These are phyloP conservation scores for Eupithecia centaureata DNA, from an alignment of 2,888 invertebrate genomes.

Conservation along the genomic window DNA sequence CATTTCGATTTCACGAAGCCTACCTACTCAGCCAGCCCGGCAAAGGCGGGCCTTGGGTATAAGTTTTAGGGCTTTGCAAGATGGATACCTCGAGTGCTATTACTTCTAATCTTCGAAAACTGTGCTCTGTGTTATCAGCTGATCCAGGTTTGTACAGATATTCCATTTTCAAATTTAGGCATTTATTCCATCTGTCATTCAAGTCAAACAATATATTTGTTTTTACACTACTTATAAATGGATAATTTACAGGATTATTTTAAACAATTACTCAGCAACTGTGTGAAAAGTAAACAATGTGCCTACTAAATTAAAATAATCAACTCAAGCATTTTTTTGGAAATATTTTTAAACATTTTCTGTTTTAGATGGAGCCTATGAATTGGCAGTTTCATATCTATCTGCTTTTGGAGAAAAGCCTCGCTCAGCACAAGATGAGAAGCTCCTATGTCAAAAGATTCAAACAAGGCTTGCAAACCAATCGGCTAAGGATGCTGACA, in stretches of 20 bases:
- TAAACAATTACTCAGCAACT: constrained; percentile 50
- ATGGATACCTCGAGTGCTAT: constrained; percentile 68
- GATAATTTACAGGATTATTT: constrained; percentile 62
- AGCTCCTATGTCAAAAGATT: constrained; percentile 73
- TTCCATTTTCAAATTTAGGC: constrained; percentile 55
- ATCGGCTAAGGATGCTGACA: constrained; percentile 71
- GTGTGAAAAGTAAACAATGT: constrained; percentile 50
- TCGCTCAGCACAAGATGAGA: constrained; percentile 66
- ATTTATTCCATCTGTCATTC: constrained; percentile 28
- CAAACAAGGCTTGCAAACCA: constrained; percentile 60
- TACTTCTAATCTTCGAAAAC: constrained; percentile 69
- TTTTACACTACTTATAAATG: constrained; percentile 48
- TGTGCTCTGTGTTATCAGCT: constrained; percentile 71
- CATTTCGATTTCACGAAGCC: neutral
- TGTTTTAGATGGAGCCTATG: constrained; percentile 73
- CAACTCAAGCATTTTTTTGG: neutral
- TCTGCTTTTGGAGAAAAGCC: constrained; percentile 67
- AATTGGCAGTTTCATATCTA: constrained; percentile 75
- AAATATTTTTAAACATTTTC: constrained; percentile 26
- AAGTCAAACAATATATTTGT: constrained; percentile 26
- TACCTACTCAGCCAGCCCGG: neutral
- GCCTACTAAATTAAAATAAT: neutral
- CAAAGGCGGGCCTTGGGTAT: neutral
- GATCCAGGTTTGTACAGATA: constrained; percentile 64
- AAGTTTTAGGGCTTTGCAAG: neutral